phyloP scores from a whole-genome alignment of 1,140 invertebrate genomes.

The Tigriopus japonicus region DNA sequence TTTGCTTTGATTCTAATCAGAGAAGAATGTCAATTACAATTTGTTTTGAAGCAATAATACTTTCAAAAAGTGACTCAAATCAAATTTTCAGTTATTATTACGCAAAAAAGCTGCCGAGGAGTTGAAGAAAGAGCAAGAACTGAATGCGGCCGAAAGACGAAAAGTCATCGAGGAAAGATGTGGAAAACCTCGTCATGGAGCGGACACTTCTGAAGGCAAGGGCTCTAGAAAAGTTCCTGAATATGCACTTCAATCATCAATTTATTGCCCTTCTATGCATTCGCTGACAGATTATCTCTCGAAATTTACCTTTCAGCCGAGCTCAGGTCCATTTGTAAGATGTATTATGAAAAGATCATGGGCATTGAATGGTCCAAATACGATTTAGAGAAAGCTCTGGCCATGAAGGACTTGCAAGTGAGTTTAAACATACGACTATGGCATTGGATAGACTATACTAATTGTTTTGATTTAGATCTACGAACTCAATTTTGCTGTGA shows the following conservation, averaged over 20 bases:
- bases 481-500: slow-evolving; percentile 97
- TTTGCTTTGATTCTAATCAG: no score
- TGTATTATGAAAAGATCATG: slow-evolving; percentile 76
- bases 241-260: no score
- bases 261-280: no score
- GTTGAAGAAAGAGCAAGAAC: slow-evolving; percentile 96
- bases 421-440: no score
- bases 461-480: slow-evolving; percentile 59
- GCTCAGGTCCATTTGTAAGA: slow-evolving; percentile 84
- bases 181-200: slow-evolving; percentile 40
- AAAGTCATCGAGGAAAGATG: slow-evolving; percentile 88
- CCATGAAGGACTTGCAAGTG: slow-evolving; percentile 53
- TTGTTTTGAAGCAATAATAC: no score
- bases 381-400: slow-evolving; percentile 90
- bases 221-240: slow-evolving; percentile 74
- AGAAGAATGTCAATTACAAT: no score
- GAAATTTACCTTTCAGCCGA: slow-evolving; percentile 48
- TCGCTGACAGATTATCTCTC: neutral
- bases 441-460: no score
- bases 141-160: slow-evolving; percentile 91
- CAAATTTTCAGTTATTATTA: slow-evolving; percentile 56
- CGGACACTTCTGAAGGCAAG: slow-evolving; percentile 29
- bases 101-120: slow-evolving; percentile 99
- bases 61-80: no score
- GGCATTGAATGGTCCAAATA: slow-evolving; percentile 90